These are phyloP conservation scores for Sarcophaga caerulescens DNA, from an alignment of 2,888 invertebrate genomes.

Conservation along the genomic window DNA sequence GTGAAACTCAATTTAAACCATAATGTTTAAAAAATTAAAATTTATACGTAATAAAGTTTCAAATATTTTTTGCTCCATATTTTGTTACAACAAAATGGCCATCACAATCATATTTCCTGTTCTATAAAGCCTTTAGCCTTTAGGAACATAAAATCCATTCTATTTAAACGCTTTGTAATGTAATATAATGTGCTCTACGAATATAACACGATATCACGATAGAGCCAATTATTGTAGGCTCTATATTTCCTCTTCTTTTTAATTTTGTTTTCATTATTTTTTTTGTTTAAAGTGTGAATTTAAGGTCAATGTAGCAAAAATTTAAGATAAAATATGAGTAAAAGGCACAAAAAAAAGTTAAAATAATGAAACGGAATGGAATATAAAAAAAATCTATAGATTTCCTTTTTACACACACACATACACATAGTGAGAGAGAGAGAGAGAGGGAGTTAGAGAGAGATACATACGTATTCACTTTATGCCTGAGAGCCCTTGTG, in stretches of 20 bases:
- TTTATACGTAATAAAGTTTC: too few species aligned
- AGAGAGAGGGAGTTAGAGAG: too few species aligned
- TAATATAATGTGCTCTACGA: neutral
- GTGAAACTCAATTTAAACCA: too few species aligned
- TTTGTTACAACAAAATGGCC: neutral
- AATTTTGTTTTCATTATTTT: neutral
- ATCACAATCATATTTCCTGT: neutral
- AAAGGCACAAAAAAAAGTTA: neutral
- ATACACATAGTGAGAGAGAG: neutral
- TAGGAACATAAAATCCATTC: neutral
- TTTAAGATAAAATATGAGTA: slow-evolving; percentile 39
- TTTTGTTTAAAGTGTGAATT: slow-evolving; percentile 50
- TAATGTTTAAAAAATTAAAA: too few species aligned
- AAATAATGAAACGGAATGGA: slow-evolving; percentile 30
- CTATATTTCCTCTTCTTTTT: slow-evolving; percentile 37
- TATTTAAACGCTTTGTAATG: neutral
- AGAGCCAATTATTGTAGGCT: slow-evolving; percentile 40
- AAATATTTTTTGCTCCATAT: neutral
- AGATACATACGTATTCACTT: neutral
- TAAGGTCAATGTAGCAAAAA: slow-evolving; percentile 67
- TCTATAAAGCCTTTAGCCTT: neutral
- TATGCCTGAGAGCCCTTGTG: neutral
- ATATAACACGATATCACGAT: slow-evolving; percentile 38
- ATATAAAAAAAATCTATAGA: slow-evolving; percentile 3
- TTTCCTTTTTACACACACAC: slow-evolving; percentile 37